A percentile compares a stretch with the other conserved stretches of the same genome.
These are phyloP conservation scores for Cephalopterus ornatus DNA, from an alignment of 2,113 vertebrate species.

Conservation along the genomic window DNA sequence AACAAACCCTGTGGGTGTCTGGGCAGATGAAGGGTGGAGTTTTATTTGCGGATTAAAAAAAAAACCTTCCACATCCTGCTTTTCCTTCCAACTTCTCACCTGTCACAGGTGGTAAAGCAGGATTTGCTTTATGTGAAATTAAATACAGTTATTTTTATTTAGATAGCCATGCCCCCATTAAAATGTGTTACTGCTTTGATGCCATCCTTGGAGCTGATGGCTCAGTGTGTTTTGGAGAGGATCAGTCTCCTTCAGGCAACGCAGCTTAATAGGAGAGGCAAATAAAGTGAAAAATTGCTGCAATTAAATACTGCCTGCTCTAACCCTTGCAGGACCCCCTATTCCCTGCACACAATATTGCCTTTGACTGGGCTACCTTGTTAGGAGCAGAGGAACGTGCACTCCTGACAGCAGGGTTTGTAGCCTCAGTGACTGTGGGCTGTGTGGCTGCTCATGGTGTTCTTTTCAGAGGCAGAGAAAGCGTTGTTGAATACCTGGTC, in stretches of 20 bases:
- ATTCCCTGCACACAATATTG: not conserved
- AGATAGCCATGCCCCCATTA: not conserved
- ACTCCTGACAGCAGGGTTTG: not conserved
- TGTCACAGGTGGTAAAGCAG: not conserved
- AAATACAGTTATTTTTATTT: not conserved
- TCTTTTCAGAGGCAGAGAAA: not conserved
- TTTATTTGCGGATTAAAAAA: not conserved
- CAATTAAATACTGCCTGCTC: not conserved
- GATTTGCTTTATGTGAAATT: not conserved
- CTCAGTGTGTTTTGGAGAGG: not conserved
- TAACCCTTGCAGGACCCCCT: not conserved
- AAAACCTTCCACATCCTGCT: not conserved
- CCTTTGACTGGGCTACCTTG: not conserved
- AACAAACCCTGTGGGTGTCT: not conserved
- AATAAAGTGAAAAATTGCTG: conserved; percentile 20
- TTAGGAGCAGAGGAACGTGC: not conserved
- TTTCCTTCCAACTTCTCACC: not conserved
- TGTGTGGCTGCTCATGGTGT: not conserved
- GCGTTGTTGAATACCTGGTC: not conserved
- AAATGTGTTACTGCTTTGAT: not conserved
- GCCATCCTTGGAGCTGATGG: not conserved
- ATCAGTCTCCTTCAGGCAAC: not conserved
- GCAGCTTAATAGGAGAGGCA: not conserved
- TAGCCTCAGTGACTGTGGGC: not conserved
- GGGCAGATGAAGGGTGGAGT: not conserved